Evolutionary conservation across 2,888 invertebrate species (phyloP).

Genomic region (Apocheima hispidaria): DNA sequence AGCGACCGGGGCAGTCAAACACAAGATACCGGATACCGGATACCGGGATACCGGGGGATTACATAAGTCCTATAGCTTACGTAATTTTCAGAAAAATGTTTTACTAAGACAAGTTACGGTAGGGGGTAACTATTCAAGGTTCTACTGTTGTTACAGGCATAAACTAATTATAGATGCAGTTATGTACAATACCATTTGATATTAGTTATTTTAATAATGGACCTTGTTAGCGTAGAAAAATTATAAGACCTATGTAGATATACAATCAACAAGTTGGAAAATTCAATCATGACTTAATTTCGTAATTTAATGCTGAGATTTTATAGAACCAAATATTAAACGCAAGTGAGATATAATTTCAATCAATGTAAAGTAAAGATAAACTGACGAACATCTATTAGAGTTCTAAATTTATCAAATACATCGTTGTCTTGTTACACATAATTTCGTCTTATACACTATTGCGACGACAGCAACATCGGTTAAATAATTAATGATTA

Average conservation of each 20-base stretch:
- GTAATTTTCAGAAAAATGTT: conserved; percentile 7
- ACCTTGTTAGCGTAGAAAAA: conserved; percentile 4
- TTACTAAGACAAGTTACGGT: conserved; percentile 1
- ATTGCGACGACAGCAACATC: conserved; percentile 70
- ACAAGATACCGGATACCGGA: too few relatives aligned
- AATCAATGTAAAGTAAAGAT: conserved; percentile 15
- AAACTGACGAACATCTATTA: conserved; percentile 29
- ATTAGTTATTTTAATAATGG: background rate
- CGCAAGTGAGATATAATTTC: conserved; percentile 6
- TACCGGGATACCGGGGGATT: too few relatives aligned
- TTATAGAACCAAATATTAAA: background rate
- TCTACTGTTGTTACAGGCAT: conserved; percentile 8
- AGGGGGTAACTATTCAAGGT: conserved; percentile 1
- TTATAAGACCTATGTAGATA: background rate
- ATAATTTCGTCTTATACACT: conserved; percentile 72
- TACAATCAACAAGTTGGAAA: background rate
- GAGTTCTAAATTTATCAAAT: conserved; percentile 46
- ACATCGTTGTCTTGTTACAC: conserved; percentile 73
- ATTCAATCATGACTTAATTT: background rate
- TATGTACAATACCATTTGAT: conserved; percentile 1
- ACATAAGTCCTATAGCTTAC: conserved; percentile 19
- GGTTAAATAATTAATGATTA: conserved; percentile 59
- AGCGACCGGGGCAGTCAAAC: too few relatives aligned
- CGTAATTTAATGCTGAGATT: background rate
- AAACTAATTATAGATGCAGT: conserved; percentile 6